Base-by-base conservation (phyloP, 2,113 vertebrate species). In the Odobenus rosmarus region DNA sequence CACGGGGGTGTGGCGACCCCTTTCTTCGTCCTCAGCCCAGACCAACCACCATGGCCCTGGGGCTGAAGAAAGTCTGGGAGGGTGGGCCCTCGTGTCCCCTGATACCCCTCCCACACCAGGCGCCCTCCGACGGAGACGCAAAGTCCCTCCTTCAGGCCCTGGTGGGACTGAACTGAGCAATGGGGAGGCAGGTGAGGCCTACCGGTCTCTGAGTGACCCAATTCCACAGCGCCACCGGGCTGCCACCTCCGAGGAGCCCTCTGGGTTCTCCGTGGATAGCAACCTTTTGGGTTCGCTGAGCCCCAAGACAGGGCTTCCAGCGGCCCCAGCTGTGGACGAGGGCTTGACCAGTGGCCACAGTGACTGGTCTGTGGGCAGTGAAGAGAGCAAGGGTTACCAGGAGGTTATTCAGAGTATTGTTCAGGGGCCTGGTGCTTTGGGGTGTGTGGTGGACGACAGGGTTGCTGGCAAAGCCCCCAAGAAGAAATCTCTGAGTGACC, bases 401-500 rank as follows among this genome's bases (percentile, higher is more conserved):
- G 99, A 99, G 0, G 99, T 99, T 89, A 99, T 99, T 96, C 99
- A 99, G 97, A 99, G 99, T 98, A 99, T 99, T 0, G 99, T 99
- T 53, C 99, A 99, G 90, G 99, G 99, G 88, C 99, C 99, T 0
- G 99, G 99, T 0, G 99, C 99, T 84, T 99, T 99, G 99, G 99
- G 99, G 97, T 98, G 98, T 95, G 98, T 99, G 49, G 98, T 98
- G 3, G 99, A 99, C 0, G 99, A 99, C 92, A 99, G 99, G 42
- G 98, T 97, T 85, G 99, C 99, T 0, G 99, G 99, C 51, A 99
- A 99, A 98, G 99, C 99, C 82, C 99, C 99, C 81, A 99, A 99
- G 98, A 99, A 99, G 98, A 99, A 99, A 97, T 99, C 99, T 0
- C 99, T 99, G 97, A 99, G 99, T 0, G 99, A 99, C 95, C 99